phyloP scores from a whole-genome alignment of 2,888 invertebrate genomes.

The Lacanobia oleracea region DNA sequence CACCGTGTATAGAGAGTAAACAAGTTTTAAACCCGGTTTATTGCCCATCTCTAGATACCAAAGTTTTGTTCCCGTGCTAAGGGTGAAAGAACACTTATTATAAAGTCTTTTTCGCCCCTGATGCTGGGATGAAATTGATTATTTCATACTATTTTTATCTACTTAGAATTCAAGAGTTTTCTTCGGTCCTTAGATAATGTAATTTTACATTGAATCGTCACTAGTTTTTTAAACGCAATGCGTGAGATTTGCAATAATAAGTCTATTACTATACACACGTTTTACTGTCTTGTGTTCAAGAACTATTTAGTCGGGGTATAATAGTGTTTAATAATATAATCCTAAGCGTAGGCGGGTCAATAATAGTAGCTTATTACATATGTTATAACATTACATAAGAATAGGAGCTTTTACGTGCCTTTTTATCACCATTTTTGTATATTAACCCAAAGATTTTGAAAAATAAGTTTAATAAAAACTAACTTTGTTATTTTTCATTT shows the following conservation, averaged over 20 bases:
- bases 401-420: conserved; percentile 62
- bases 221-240: conserved; percentile 30
- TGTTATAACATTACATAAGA: conserved; percentile 49
- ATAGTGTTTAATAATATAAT: conserved; percentile 28
- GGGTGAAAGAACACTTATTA: conserved; percentile 7
- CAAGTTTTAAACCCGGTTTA: not conserved
- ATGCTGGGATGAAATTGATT: not conserved
- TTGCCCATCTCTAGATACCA: not conserved
- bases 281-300: conserved; percentile 40
- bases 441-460: conserved; percentile 67
- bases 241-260: conserved; percentile 24
- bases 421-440: conserved; percentile 52
- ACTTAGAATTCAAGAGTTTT: not conserved
- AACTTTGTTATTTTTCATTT: conserved; percentile 34
- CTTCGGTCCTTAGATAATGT: not conserved
- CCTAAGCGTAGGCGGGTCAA: conserved; percentile 50
- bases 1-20: no score
- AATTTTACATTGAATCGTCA: conserved; percentile 32
- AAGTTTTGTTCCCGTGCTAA: not conserved
- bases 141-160: not conserved
- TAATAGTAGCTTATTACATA: conserved; percentile 41
- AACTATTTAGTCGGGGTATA: conserved; percentile 29
- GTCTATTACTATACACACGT: conserved; percentile 19
- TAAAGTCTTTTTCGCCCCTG: conserved; percentile 9
- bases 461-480: conserved; percentile 36